Percentiles rank a stretch among this genome's conserved stretches.
phyloP scores from a whole-genome alignment of 2,888 invertebrate genomes.

The Nezara viridula region DNA sequence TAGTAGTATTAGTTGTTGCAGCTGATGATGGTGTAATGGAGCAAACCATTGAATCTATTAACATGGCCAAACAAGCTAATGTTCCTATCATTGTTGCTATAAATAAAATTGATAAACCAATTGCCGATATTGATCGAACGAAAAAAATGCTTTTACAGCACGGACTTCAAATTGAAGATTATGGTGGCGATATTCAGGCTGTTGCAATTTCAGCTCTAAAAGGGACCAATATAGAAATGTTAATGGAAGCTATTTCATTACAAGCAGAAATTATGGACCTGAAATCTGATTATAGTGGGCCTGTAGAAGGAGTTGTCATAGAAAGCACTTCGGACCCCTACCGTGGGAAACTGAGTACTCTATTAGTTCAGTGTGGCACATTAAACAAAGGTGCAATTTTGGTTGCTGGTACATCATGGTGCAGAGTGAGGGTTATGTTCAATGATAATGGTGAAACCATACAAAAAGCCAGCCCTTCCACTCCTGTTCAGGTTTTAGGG shows the following conservation, averaged over 20 bases:
- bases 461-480: constrained; percentile 80
- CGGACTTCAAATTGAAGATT: constrained; percentile 86
- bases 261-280: constrained; percentile 92
- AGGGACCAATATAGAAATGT: constrained; percentile 80
- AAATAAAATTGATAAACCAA: constrained; percentile 97
- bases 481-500: constrained; percentile 88
- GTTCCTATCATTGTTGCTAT: constrained; percentile 97
- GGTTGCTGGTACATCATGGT: constrained; percentile 88
- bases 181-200: constrained; percentile 93
- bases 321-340: constrained; percentile 83
- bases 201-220: constrained; percentile 93
- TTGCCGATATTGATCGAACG: constrained; percentile 86
- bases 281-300: constrained; percentile 84
- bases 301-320: constrained; percentile 90
- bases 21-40: constrained; percentile 99
- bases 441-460: constrained; percentile 81
- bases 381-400: constrained; percentile 82
- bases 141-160: constrained; percentile 82
- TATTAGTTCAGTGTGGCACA: constrained; percentile 88
- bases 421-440: constrained; percentile 84
- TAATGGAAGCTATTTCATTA: constrained; percentile 86
- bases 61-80: constrained; percentile 84
- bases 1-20: constrained; percentile 95
- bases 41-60: constrained; percentile 93
- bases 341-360: constrained; percentile 85